phyloP scores from a whole-genome alignment of 2,888 invertebrate genomes.

The Aquatica leii region DNA sequence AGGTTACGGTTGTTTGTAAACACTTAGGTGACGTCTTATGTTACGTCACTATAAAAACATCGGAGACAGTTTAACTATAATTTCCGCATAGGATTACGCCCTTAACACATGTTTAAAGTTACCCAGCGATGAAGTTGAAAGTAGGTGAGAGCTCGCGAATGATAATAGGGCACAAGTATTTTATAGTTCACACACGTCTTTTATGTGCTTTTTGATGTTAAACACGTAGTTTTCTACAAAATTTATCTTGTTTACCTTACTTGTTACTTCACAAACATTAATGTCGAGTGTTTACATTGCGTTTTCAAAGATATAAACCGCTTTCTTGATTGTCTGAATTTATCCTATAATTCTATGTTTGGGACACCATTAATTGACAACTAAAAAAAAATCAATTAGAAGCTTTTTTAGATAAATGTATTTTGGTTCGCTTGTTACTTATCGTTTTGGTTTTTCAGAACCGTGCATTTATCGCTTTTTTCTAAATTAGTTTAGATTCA shows the following conservation, averaged over 20 bases:
- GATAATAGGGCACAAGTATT: constrained; percentile 59
- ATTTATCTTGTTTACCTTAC: constrained; percentile 55
- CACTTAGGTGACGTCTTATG: constrained; percentile 33
- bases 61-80: constrained; percentile 12
- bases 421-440: too few relatives aligned
- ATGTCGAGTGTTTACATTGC: constrained; percentile 26
- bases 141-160: constrained; percentile 54
- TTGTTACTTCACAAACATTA: constrained; percentile 40
- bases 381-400: too few relatives aligned
- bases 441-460: too few relatives aligned
- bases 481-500: too few relatives aligned
- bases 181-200: constrained; percentile 54
- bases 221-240: constrained; percentile 56
- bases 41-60: constrained; percentile 27
- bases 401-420: too few relatives aligned
- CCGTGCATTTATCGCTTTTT: too few relatives aligned
- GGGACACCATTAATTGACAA: too few relatives aligned
- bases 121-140: constrained; percentile 24
- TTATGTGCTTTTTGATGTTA: constrained; percentile 56
- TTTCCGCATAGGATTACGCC: constrained; percentile 9
- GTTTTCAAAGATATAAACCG: constrained; percentile 29
- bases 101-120: constrained; percentile 8
- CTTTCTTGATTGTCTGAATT: constrained; percentile 20
- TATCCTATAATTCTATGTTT: too few relatives aligned
- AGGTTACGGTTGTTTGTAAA: constrained; percentile 36